Base-by-base conservation (phyloP, 2,888 invertebrate species). In the Gortyna flavago region DNA sequence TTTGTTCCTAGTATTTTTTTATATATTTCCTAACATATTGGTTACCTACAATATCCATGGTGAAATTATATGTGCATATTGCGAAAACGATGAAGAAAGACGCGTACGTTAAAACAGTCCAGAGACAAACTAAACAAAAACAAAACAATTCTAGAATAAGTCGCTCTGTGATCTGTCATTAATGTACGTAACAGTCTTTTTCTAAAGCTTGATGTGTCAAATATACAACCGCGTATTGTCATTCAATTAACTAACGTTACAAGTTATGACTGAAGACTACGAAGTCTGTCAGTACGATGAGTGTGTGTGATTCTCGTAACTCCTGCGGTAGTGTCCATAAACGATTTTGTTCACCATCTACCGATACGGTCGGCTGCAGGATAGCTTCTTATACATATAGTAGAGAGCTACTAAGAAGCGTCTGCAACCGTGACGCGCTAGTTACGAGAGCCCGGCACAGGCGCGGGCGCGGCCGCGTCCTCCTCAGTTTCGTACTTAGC, bases 401-500 rank as follows among this genome's bases (percentile, higher is more conserved):
- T 21, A 8, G 7, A 11, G 4, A 54, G 18, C 64, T 66, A 16
- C 32, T 41, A 72, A 35, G 8, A 71, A 35, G 11, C 54, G 0
- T 35, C 38, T 32, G 32, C 16, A 18, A 3, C 38, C 13, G 59
- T 44, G 21, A 9, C n/a, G 65, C 3, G 29, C 29, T 38, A 8
- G 81, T 48, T 18, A 21, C 16, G 32, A 48, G 81, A 48, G 51
- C 41, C 25, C 41, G 3, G 41, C 41, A 1, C 35, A n/a, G 74
- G 59, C 61, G 81, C 77, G 73, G 81, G 81, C 79, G 80, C 84
- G 75, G 79, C 82, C 83, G 68, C 54, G 48, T 72, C 72, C 71
- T 77, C 59, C 41, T 73, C 70, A 66, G 72, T 86, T 80, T 78
- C 74, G 73, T 84, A 84, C 84, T 85, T 93, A 94, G 93, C 95